A percentile compares a stretch with the other conserved stretches of the same genome.
These are phyloP conservation scores for Pyrocephalus nanus DNA, from an alignment of 2,797 vertebrate genomes.

Conservation along the genomic window DNA sequence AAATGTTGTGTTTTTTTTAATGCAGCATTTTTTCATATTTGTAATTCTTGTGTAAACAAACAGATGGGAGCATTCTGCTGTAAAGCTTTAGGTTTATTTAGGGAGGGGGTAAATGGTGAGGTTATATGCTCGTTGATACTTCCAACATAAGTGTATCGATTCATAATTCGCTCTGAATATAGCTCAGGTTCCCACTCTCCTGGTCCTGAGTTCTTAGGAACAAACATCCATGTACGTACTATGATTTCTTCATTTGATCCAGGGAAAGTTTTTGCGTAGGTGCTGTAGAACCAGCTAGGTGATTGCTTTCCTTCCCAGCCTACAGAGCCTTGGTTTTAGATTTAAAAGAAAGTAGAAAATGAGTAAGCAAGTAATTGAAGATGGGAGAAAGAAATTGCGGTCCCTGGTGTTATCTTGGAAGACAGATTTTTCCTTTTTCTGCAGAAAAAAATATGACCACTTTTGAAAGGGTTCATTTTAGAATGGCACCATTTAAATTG, in stretches of 20 bases:
- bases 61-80: constrained; percentile 1
- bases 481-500: neutral
- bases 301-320: neutral
- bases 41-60: constrained; percentile 15
- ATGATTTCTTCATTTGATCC: neutral
- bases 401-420: neutral
- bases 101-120: neutral
- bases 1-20: neutral
- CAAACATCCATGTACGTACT: neutral
- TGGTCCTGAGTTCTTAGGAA: neutral
- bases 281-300: neutral
- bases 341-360: neutral
- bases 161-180: neutral
- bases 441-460: neutral
- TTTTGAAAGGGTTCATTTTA: neutral
- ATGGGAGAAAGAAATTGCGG: neutral
- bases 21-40: neutral
- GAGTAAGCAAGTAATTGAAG: neutral
- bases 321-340: neutral
- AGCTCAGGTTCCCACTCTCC: neutral
- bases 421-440: neutral
- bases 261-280: neutral
- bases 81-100: neutral
- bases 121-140: neutral
- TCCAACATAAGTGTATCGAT: neutral